Base-by-base conservation (phyloP, 1,140 invertebrate species). In the Diprion similis region DNA sequence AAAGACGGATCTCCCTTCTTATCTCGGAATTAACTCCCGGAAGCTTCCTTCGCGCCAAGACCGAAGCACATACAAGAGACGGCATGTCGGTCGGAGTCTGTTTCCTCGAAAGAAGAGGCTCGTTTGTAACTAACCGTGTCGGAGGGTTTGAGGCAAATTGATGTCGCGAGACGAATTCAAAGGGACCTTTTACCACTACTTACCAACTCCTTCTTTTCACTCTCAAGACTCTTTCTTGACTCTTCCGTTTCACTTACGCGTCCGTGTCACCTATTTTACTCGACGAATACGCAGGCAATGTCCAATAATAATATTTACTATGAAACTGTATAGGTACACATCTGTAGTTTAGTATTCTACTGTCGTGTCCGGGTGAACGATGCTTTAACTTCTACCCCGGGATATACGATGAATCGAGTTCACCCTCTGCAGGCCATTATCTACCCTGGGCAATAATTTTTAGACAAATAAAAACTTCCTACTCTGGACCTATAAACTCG, bases 1-100 rank as follows among this genome's bases (percentile, higher is more conserved):
- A 76, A 59, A 80, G 74, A 79, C 73, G 68, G 79, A 79, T 75
- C 64, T 74, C 73, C 51, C 59, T 75, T 75, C 70, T 72, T 59
- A 59, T 59, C 51, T 59, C 51, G 51, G 51, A 59, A 59, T 59
- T 59, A 59, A 59, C 51, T 59, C 51, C 51, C 7, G 51, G n/a
- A 59, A 59, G 51, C 51, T 59, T 59, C 51, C 11, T 59, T 59
- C 51, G 51, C 51, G n/a, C 51, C 51, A 17, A 59, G 24, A 37
- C 24, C 24, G 24, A 37, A 37, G 24, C 24, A 1, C 6, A 37
- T 6, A 6, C 24, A 37, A 37, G 1, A 37, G 24, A 37, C 24
- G 24, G 24, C 24, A 37, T 37, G 24, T 37, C 24, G 24, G 24
- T 37, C 24, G 24, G 24, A 37, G 24, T 37, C 24, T 37, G 24